Percentiles rank a stretch among this genome's conserved stretches.
phyloP scores from a whole-genome alignment of 2,888 invertebrate species.

The Drosophila histrio region DNA sequence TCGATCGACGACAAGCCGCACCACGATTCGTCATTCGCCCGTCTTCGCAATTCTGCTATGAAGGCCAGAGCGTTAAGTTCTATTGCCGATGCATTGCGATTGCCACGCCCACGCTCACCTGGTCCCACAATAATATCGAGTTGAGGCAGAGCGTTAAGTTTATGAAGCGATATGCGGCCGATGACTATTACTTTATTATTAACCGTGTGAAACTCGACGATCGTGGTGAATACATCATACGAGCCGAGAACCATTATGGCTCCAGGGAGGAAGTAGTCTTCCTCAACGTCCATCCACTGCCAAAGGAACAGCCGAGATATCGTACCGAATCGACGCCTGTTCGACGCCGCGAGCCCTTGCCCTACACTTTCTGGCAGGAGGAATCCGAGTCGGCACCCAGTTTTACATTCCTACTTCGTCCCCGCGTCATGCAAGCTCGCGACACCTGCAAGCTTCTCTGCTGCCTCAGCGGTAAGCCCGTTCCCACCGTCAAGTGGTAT shows the following conservation, averaged over 20 bases:
- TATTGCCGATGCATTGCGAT: conserved; percentile 98
- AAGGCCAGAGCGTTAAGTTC: conserved; percentile 98
- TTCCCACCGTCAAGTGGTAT: conserved; percentile 95
- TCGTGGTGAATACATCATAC: conserved; percentile 98
- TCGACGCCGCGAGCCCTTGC: conserved; percentile 91
- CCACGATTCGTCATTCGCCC: conserved; percentile 99
- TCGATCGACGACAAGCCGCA: conserved; percentile 98
- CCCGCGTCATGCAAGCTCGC: conserved; percentile 98
- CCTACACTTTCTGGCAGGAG: conserved; percentile 96
- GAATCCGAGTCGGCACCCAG: conserved; percentile 96
- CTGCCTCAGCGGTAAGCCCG: conserved; percentile 97
- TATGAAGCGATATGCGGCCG: conserved; percentile 98
- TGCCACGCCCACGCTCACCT: conserved; percentile 97
- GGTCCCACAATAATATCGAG: conserved; percentile 97
- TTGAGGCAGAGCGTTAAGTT: conserved; percentile 98
- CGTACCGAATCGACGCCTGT: conserved; percentile 89
- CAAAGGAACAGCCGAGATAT: conserved; percentile 84
- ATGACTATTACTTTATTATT: conserved; percentile 98
- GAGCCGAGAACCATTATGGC: conserved; percentile 98
- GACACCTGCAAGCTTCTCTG: conserved; percentile 99
- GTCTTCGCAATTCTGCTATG: conserved; percentile 96
- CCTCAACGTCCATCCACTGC: conserved; percentile 94
- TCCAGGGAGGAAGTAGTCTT: conserved; percentile 98
- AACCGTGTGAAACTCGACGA: conserved; percentile 98
- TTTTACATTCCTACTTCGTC: conserved; percentile 99